Evolutionary conservation across 2,888 invertebrate species (phyloP).

Genomic region (Trisateles emortualis): DNA sequence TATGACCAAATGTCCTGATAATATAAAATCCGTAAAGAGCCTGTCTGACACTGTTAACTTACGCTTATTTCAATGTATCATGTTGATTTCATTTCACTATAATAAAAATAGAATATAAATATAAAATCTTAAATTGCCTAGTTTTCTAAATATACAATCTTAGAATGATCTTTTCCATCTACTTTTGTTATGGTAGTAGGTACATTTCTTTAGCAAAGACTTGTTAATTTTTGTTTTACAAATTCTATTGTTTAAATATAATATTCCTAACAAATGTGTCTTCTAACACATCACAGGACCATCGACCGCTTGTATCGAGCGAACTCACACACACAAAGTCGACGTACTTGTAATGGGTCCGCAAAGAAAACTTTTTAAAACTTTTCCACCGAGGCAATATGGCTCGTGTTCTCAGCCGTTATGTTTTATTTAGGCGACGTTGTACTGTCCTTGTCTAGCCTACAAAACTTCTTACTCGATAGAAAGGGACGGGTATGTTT

Average conservation of each 20-base stretch:
- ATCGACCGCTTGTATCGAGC: constrained; percentile 80
- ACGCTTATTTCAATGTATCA: too few relatives aligned
- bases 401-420: constrained; percentile 86
- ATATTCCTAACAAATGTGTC: constrained; percentile 33
- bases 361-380: constrained; percentile 88
- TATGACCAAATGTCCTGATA: too few relatives aligned
- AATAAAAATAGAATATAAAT: too few relatives aligned
- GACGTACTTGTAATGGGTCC: constrained; percentile 85
- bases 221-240: neutral
- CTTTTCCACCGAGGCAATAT: constrained; percentile 87
- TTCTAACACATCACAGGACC: constrained; percentile 58
- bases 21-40: too few relatives aligned
- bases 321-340: constrained; percentile 74
- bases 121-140: too few relatives aligned
- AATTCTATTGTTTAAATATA: constrained; percentile 17
- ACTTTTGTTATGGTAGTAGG: neutral
- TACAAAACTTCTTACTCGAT: constrained; percentile 46
- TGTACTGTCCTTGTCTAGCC: constrained; percentile 70
- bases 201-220: neutral
- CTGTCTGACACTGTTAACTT: too few relatives aligned
- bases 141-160: too few relatives aligned
- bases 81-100: too few relatives aligned
- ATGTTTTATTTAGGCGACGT: constrained; percentile 85
- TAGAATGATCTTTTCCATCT: neutral
- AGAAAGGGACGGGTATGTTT: constrained; percentile 68